These are phyloP conservation scores for Torymus tubicola DNA, from an alignment of 2,888 invertebrate genomes.

Conservation along the genomic window DNA sequence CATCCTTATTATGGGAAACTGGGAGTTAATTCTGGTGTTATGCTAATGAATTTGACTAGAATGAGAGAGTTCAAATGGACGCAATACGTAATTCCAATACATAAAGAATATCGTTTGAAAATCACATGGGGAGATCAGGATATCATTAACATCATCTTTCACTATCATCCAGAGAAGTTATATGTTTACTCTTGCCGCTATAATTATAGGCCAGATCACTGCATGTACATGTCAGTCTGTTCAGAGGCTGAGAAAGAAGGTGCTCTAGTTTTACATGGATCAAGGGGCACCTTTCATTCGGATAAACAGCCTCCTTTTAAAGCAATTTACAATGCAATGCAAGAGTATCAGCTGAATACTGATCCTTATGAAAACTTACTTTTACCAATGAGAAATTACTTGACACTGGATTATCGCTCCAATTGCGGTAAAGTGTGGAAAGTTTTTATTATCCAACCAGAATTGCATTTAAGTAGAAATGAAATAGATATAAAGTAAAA, in stretches of 20 bases:
- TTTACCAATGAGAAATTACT: constrained; percentile 79
- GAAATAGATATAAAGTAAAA: constrained; percentile 28
- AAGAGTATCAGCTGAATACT: constrained; percentile 83
- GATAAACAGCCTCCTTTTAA: constrained; percentile 91
- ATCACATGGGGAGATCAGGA: constrained; percentile 99
- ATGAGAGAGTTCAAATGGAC: constrained; percentile 93
- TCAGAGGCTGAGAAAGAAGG: constrained; percentile 84
- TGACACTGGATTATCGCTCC: constrained; percentile 78
- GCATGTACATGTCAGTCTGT: constrained; percentile 95
- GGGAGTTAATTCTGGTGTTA: constrained; percentile 97
- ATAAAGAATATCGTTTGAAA: constrained; percentile 88
- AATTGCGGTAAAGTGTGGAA: constrained; percentile 82
- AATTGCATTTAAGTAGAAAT: constrained; percentile 65
- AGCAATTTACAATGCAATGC: constrained; percentile 82
- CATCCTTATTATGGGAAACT: constrained; percentile 95
- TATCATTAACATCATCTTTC: constrained; percentile 93
- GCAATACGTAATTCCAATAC: constrained; percentile 88
- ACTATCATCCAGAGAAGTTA: constrained; percentile 89
- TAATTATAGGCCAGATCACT: constrained; percentile 97
- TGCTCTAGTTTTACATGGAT: constrained; percentile 92
- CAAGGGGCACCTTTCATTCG: constrained; percentile 90
- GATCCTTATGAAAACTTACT: constrained; percentile 82
- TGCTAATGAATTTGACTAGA: constrained; percentile 97
- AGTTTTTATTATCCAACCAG: constrained; percentile 76
- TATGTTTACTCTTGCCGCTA: constrained; percentile 89